A percentile compares a stretch with the other conserved stretches of the same genome.
phyloP scores from a whole-genome alignment of 2,888 invertebrate genomes.

The Lydus trimaculatus region DNA sequence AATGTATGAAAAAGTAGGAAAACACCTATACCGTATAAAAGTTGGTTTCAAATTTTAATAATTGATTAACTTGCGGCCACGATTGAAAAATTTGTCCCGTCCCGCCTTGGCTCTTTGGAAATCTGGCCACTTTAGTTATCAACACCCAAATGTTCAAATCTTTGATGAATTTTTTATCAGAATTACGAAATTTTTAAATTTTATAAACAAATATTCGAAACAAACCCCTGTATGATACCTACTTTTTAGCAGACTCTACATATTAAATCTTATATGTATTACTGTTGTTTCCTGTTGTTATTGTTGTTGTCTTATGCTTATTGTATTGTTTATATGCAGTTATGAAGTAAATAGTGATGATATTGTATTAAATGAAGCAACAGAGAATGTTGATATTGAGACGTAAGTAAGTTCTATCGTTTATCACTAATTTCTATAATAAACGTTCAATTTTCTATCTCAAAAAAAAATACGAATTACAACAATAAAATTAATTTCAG shows the following conservation, averaged over 20 bases:
- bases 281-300: slow-evolving; percentile 24
- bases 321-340: slow-evolving; percentile 43
- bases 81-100: no score
- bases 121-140: no score
- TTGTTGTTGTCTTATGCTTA: slow-evolving; percentile 29
- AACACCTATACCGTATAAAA: no score
- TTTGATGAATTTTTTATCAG: no score
- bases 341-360: slow-evolving; percentile 38
- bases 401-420: slow-evolving; percentile 44
- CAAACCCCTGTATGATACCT: slow-evolving; percentile 1
- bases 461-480: slow-evolving; percentile 32
- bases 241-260: not conserved
- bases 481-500: not conserved
- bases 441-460: slow-evolving; percentile 33
- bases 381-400: slow-evolving; percentile 49
- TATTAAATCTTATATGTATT: slow-evolving; percentile 13
- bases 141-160: no score
- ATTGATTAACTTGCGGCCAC: no score
- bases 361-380: slow-evolving; percentile 24
- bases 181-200: no score
- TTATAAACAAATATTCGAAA: no score
- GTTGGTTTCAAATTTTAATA: no score
- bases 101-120: no score
- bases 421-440: not conserved
- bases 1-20: no score